A percentile compares a stretch with the other conserved stretches of the same genome.
These are phyloP conservation scores for Amphimallon solstitiale DNA, from an alignment of 2,888 invertebrate genomes.

Conservation along the genomic window DNA sequence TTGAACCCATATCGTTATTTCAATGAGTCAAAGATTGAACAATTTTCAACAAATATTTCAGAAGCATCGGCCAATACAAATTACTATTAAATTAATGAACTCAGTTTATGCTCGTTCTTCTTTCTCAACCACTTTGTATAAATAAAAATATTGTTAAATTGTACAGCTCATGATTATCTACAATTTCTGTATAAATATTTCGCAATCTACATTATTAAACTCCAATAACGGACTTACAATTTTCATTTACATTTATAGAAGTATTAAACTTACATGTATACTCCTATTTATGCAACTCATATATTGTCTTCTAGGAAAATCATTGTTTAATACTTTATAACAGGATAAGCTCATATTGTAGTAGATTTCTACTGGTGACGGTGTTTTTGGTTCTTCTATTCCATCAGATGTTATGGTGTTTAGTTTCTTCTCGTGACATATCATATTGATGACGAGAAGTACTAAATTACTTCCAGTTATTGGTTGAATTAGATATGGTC, in stretches of 20 bases:
- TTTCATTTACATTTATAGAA: neutral
- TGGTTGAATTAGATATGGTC: conserved; percentile 80
- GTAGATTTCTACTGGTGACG: conserved; percentile 57
- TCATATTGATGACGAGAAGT: conserved; percentile 77
- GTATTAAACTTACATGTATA: conserved; percentile 79
- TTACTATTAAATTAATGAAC: too few relatives aligned
- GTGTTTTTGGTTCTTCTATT: conserved; percentile 42
- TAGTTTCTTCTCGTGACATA: conserved; percentile 63
- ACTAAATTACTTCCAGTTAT: conserved; percentile 84
- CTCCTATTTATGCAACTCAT: conserved; percentile 81
- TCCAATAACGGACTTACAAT: too few relatives aligned
- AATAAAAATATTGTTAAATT: too few relatives aligned
- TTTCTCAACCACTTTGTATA: too few relatives aligned
- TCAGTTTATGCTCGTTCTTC: too few relatives aligned
- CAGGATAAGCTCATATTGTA: conserved; percentile 64
- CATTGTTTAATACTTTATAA: conserved; percentile 60
- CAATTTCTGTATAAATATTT: too few relatives aligned
- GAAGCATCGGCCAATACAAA: too few relatives aligned
- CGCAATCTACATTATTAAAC: too few relatives aligned
- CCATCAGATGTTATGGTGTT: conserved; percentile 36
- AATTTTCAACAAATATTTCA: too few relatives aligned
- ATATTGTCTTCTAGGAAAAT: conserved; percentile 74
- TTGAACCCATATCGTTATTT: too few relatives aligned
- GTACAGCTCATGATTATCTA: too few relatives aligned
- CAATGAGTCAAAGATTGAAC: too few relatives aligned